These are phyloP conservation scores for Panzeria rudis DNA, from an alignment of 2,888 invertebrate species.

Conservation along the genomic window DNA sequence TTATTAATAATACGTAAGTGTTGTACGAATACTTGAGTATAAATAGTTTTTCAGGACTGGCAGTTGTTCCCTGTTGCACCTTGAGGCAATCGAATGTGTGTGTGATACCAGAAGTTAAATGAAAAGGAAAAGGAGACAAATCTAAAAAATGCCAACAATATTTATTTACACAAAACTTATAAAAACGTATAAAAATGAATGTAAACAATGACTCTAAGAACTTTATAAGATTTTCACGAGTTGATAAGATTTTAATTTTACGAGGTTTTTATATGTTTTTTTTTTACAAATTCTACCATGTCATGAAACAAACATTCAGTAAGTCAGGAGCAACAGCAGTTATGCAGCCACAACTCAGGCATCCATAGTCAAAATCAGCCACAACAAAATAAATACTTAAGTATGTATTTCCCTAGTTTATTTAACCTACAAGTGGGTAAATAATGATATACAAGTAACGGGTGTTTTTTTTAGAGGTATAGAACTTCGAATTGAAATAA, in stretches of 20 bases:
- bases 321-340: conserved; percentile 46
- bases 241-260: conserved; percentile 73
- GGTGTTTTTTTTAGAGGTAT: too few relatives aligned
- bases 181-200: conserved; percentile 60
- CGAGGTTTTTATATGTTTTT: conserved; percentile 41
- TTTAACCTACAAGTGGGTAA: conserved; percentile 51
- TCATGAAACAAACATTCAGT: conserved; percentile 43
- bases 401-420: conserved; percentile 34
- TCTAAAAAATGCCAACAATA: conserved; percentile 52
- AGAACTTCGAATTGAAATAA: too few relatives aligned
- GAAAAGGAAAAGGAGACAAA: conserved; percentile 44
- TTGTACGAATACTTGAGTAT: conserved; percentile 28
- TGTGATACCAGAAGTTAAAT: conserved; percentile 56
- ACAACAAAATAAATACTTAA: conserved; percentile 66
- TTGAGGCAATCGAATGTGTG: conserved; percentile 36
- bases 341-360: conserved; percentile 47
- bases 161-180: conserved; percentile 71
- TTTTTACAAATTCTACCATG: conserved; percentile 30
- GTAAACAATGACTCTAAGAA: conserved; percentile 71
- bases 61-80: conserved; percentile 55
- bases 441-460: not conserved
- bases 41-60: conserved; percentile 48
- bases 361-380: conserved; percentile 52
- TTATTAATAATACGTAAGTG: conserved; percentile 58
- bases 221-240: conserved; percentile 72